These are phyloP conservation scores for Galbula dea DNA, from an alignment of 2,113 vertebrate species.

Conservation along the genomic window DNA sequence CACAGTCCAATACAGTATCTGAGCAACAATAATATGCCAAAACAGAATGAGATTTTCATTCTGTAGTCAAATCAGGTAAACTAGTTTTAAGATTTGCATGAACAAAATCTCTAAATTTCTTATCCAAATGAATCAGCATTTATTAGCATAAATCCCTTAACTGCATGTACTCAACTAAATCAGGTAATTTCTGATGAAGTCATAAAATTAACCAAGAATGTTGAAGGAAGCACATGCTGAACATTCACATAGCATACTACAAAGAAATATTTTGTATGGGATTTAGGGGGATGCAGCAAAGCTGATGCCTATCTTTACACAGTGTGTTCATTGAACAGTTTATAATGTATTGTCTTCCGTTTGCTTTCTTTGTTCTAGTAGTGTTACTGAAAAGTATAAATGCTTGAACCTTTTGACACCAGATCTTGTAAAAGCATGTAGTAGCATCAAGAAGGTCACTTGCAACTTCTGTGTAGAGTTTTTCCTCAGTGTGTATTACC, in stretches of 20 bases:
- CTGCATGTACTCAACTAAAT: neutral
- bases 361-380: neutral
- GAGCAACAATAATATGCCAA: neutral
- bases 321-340: neutral
- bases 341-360: neutral
- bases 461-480: neutral
- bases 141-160: neutral
- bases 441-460: neutral
- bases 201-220: neutral
- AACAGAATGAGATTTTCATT: neutral
- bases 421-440: neutral
- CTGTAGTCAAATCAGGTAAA: neutral
- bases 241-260: neutral
- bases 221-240: neutral
- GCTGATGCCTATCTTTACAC: neutral
- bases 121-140: neutral
- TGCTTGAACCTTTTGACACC: neutral
- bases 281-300: neutral
- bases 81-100: neutral
- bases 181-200: neutral
- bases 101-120: neutral
- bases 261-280: neutral
- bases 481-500: neutral
- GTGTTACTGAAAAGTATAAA: neutral
- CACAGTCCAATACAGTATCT: neutral